These are phyloP conservation scores for Callipepla californica DNA, from an alignment of 2,113 vertebrate genomes.

Conservation along the genomic window DNA sequence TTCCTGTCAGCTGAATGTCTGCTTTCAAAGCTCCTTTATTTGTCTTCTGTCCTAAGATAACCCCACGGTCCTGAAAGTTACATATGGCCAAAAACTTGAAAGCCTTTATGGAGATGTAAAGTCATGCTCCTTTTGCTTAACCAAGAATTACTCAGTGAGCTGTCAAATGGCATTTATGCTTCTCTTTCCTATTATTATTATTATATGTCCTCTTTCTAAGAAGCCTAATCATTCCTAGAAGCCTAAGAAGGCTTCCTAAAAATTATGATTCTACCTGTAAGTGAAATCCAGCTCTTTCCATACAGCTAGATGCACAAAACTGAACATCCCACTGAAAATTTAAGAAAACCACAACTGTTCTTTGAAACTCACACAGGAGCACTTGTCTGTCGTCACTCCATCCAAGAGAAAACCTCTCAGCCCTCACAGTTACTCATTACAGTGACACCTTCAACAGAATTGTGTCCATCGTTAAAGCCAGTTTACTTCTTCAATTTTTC, in stretches of 20 bases:
- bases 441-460: neutral
- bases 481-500: neutral
- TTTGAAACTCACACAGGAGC: neutral
- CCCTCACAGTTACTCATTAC: neutral
- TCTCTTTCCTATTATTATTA: neutral
- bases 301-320: neutral
- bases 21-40: neutral
- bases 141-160: neutral
- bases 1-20: neutral
- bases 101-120: neutral
- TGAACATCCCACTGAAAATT: neutral
- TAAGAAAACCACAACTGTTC: neutral
- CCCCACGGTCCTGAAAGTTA: neutral
- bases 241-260: neutral
- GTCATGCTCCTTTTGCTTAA: neutral
- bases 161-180: neutral
- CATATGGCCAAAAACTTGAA: neutral
- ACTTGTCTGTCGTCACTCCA: neutral
- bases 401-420: neutral
- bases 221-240: too few relatives aligned
- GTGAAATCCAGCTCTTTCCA: neutral
- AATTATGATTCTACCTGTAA: neutral
- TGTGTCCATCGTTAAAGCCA: neutral
- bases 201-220: too few relatives aligned
- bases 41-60: neutral